Evolutionary conservation across 2,113 vertebrate genomes (phyloP).

Genomic region (Epinephelus fuscoguttatus): DNA sequence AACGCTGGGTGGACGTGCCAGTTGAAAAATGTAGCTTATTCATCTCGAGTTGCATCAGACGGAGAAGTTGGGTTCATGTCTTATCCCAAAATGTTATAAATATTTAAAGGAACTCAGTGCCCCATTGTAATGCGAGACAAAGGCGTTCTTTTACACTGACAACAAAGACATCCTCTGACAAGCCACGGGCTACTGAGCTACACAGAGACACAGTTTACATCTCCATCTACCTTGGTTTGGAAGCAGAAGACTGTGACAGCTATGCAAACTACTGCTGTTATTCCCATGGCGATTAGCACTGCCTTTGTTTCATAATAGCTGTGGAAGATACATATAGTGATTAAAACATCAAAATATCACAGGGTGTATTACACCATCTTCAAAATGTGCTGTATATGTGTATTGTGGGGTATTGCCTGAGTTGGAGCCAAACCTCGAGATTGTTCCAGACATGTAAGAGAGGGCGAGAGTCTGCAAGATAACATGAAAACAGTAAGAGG

Average conservation of each 20-base stretch:
- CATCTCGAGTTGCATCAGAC: slow-evolving; percentile 62
- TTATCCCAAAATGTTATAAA: slow-evolving; percentile 74
- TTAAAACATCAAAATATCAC: background rate
- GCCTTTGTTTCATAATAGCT: slow-evolving; percentile 90
- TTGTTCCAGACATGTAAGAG: slow-evolving; percentile 92
- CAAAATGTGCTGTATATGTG: slow-evolving; percentile 8
- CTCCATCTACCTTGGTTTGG: slow-evolving; percentile 92
- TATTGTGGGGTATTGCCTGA: background rate
- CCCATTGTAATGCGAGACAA: slow-evolving; percentile 83
- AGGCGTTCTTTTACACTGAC: slow-evolving; percentile 76
- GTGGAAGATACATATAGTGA: slow-evolving; percentile 35
- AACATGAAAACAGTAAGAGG: background rate
- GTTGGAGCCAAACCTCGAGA: slow-evolving; percentile 87
- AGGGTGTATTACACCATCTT: background rate
- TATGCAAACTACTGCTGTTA: slow-evolving; percentile 92
- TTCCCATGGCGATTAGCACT: slow-evolving; percentile 90
- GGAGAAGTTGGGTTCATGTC: slow-evolving; percentile 60
- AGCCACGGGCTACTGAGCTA: slow-evolving; percentile 47
- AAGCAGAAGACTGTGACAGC: slow-evolving; percentile 96
- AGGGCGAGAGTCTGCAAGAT: slow-evolving; percentile 90
- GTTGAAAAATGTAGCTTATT: slow-evolving; percentile 49
- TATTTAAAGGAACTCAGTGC: slow-evolving; percentile 80
- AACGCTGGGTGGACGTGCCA: background rate
- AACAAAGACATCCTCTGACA: slow-evolving; percentile 77
- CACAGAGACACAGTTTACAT: slow-evolving; percentile 39